phyloP scores from a whole-genome alignment of 37 sponge, comb jelly and placozoan genomes.

The Beroe forskalii region DNA sequence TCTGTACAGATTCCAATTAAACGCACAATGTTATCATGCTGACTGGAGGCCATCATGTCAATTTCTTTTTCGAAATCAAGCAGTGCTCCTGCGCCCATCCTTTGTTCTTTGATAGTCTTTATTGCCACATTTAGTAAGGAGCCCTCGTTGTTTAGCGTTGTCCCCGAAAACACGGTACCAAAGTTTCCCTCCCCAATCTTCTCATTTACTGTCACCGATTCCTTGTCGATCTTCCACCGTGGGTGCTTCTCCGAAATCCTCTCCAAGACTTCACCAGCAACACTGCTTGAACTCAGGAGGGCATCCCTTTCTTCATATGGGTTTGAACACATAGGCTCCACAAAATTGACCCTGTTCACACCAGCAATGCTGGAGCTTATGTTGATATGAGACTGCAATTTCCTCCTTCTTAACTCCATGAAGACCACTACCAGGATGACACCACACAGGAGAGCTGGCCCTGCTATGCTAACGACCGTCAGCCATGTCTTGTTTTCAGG shows the following conservation, averaged over 20 bases:
- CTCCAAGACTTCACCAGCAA: too few species aligned
- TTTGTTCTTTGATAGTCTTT: conserved; percentile 33
- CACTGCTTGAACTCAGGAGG: too few species aligned
- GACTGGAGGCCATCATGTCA: background rate
- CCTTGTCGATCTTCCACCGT: background rate
- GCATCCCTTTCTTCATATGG: too few species aligned
- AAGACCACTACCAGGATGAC: too few species aligned
- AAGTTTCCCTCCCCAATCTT: conserved; percentile 5
- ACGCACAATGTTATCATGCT: background rate
- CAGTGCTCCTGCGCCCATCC: background rate
- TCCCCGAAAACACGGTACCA: background rate
- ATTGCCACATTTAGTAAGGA: background rate
- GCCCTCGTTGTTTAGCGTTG: background rate
- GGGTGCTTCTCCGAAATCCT: background rate
- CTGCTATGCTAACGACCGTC: too few species aligned
- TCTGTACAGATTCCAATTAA: background rate
- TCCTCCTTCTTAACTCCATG: too few species aligned
- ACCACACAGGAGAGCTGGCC: too few species aligned
- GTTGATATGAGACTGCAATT: too few species aligned
- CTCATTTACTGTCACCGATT: background rate
- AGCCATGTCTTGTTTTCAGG: too few species aligned
- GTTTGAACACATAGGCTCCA: too few species aligned
- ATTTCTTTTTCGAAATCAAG: conserved; percentile 49
- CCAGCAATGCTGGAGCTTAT: too few species aligned
- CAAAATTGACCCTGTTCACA: too few species aligned